Evolutionary conservation across 2,888 invertebrate species (phyloP), one percentile per base, ranked within the genome.

Genomic region (Coenonympha glycerion): DNA sequence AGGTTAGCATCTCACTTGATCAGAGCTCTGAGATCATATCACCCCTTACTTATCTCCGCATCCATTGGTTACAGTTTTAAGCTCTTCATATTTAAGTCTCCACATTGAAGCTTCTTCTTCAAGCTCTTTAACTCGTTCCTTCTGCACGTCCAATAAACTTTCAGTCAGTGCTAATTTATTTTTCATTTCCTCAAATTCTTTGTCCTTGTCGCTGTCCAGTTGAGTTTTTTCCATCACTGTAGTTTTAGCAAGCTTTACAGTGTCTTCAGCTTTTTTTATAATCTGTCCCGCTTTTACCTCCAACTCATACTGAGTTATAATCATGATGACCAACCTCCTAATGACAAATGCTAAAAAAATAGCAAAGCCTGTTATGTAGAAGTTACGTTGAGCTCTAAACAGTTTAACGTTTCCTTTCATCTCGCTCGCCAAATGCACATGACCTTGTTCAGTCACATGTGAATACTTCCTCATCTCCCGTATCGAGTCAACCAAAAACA

Each of bases 321-420:
- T 86, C 75, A 94, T 87, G 1, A 76, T 84, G 11, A 91, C 86
- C 36, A 94, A 80, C 44, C 92, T 88, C 19, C 90, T 88, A 49
- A 93, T 89, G 1, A 93, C 91, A 63, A 93, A 88, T 62, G 91
- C 90, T 28, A 94, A 77, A 64, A 93, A 92, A 56, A 94, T 89
- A 6, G 93, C 89, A 75, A 94, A 93, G 11, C 93, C 92, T 57
- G 93, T 91, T 50, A 94, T 93, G 75, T 94, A 94, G 67, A 93
- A 92, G 75, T 94, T 94, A 60, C 94, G 87, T 70, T 94, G 94
- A 1, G 94, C 91, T 58, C 94, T 78, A 72, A 94, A 94, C 46
- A 94, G 78, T 61, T 92, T 91, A 75, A 94, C 90, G 69, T 90
- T 91, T 0, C 87, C 84, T 66, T 92, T 90, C 81, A 91, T 88